phyloP scores from a whole-genome alignment of 2,797 vertebrate species.

The Acanthurus tractus region DNA sequence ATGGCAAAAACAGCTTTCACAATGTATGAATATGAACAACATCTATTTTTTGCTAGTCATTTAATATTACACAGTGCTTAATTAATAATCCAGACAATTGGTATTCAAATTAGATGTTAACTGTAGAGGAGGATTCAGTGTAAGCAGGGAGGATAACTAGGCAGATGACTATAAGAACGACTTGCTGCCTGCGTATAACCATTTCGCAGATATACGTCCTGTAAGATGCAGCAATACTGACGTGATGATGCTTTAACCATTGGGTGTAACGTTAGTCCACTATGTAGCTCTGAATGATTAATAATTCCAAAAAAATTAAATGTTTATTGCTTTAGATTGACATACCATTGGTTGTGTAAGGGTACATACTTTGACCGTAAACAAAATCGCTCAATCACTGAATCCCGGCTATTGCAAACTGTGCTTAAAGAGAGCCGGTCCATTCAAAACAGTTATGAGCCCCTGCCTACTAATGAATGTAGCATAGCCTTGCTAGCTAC shows the following conservation, averaged over 20 bases:
- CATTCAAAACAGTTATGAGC: slow-evolving; percentile 48
- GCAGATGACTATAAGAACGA: not conserved
- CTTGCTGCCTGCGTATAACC: not conserved
- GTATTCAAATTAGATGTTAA: not conserved
- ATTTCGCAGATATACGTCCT: not conserved
- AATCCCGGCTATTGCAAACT: not conserved
- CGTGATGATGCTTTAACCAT: not conserved
- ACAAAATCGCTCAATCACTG: not conserved
- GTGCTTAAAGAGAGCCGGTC: not conserved
- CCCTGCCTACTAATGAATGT: slow-evolving; percentile 25
- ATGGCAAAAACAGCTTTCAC: not conserved
- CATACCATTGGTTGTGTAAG: not conserved
- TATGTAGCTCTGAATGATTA: not conserved
- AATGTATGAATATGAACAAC: not conserved
- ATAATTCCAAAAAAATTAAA: no score
- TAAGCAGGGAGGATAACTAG: not conserved
- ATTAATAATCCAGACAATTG: not conserved
- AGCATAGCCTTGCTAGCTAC: slow-evolving; percentile 25
- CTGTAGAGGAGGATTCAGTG: not conserved
- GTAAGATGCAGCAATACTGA: not conserved
- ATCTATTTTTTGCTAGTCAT: not conserved
- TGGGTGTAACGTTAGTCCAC: not conserved
- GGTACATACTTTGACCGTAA: not conserved
- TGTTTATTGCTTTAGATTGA: not conserved
- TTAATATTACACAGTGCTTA: not conserved